These are phyloP conservation scores for Panthera uncia DNA, from an alignment of 2,113 vertebrate species.

Conservation along the genomic window DNA sequence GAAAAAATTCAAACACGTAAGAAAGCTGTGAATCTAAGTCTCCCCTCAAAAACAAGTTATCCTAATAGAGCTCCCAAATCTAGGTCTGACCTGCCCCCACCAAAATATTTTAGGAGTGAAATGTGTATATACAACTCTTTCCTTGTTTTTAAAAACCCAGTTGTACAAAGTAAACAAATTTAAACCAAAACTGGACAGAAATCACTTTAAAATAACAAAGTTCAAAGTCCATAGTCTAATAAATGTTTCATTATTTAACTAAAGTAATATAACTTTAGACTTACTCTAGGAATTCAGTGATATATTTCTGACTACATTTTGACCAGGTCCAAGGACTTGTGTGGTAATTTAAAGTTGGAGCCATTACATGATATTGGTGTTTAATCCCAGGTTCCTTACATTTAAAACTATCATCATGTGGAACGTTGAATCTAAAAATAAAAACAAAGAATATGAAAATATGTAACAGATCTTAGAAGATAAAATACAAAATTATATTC, in stretches of 20 bases:
- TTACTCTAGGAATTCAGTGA: constrained; percentile 98
- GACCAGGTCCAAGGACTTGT: constrained; percentile 99
- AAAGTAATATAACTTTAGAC: constrained; percentile 76
- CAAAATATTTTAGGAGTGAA: background rate
- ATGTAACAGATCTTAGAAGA: background rate
- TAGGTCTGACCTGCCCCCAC: background rate
- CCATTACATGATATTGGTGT: constrained; percentile 97
- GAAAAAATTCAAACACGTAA: background rate
- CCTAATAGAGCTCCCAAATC: background rate
- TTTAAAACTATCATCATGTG: constrained; percentile 97
- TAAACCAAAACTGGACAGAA: constrained; percentile 10
- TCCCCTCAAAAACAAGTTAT: background rate
- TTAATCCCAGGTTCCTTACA: constrained; percentile 95
- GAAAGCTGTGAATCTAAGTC: background rate
- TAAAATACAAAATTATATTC: background rate
- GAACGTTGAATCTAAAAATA: constrained; percentile 94
- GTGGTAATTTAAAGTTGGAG: constrained; percentile 96
- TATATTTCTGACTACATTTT: constrained; percentile 98
- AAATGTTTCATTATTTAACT: background rate
- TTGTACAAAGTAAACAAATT: background rate
- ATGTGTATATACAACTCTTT: background rate
- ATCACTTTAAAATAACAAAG: background rate
- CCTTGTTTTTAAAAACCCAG: background rate
- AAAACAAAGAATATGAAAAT: constrained; percentile 66
- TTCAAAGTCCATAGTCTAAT: background rate